These are phyloP conservation scores for Cyclophora punctaria DNA, from an alignment of 2,888 invertebrate species.

Conservation along the genomic window DNA sequence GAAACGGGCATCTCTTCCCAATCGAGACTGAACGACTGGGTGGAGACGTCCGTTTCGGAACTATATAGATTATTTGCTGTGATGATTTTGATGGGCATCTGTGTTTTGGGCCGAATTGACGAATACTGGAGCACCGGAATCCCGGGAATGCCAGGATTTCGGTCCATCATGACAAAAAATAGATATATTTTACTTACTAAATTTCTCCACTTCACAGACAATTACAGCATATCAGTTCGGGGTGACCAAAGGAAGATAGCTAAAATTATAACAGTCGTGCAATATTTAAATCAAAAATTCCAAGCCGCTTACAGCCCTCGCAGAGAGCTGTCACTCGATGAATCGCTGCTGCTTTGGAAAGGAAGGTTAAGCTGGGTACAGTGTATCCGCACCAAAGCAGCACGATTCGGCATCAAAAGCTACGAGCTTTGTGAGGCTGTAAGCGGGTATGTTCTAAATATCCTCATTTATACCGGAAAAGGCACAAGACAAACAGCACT, in stretches of 20 bases:
- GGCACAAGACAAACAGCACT: not conserved
- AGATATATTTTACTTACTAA: too few relatives aligned
- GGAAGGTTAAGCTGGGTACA: conserved; percentile 12
- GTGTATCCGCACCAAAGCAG: conserved; percentile 13
- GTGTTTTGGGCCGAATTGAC: too few relatives aligned
- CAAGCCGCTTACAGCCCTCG: conserved; percentile 7
- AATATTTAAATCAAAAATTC: too few relatives aligned
- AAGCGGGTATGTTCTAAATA: conserved; percentile 6
- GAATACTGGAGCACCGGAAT: too few relatives aligned
- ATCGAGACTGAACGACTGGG: not conserved
- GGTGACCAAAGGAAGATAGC: too few relatives aligned
- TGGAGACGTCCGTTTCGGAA: not conserved
- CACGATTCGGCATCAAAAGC: conserved; percentile 15
- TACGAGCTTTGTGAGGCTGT: conserved; percentile 15
- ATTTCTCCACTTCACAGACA: too few relatives aligned
- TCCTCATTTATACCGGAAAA: conserved; percentile 4
- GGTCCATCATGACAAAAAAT: too few relatives aligned
- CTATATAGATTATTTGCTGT: too few relatives aligned
- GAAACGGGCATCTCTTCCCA: not conserved
- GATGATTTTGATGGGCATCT: too few relatives aligned
- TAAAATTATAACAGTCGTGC: too few relatives aligned
- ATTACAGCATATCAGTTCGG: too few relatives aligned
- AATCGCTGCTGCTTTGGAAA: conserved; percentile 17
- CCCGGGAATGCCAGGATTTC: too few relatives aligned
- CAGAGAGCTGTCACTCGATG: conserved; percentile 7